Percentiles rank a stretch among this genome's conserved stretches.
phyloP scores from a whole-genome alignment of 2,113 vertebrate species.

The Anoplopoma fimbria region DNA sequence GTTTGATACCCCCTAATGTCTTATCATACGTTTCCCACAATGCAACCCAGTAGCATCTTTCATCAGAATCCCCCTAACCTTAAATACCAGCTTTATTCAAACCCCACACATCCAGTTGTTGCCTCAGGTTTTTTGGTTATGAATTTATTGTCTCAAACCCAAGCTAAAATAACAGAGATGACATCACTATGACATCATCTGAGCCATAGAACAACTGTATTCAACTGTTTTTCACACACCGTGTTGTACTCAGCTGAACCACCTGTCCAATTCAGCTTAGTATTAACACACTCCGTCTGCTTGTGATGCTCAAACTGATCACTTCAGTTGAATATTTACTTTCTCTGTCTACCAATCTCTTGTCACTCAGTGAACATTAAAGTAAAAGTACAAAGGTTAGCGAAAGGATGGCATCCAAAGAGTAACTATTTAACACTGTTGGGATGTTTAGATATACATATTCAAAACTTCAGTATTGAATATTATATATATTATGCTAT shows the following conservation, averaged over 20 bases:
- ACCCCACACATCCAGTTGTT: background rate
- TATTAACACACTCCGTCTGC: background rate
- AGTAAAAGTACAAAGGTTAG: constrained; percentile 25
- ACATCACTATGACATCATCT: background rate
- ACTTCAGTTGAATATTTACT: constrained; percentile 30
- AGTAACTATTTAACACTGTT: background rate
- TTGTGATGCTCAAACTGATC: background rate
- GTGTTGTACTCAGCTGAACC: background rate
- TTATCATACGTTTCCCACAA: background rate
- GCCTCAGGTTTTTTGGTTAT: background rate
- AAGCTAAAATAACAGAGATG: background rate
- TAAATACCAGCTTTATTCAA: background rate
- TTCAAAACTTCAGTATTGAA: background rate
- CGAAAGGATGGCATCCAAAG: background rate
- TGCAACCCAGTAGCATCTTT: background rate
- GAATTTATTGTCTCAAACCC: background rate
- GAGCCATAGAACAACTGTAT: background rate
- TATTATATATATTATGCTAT: background rate
- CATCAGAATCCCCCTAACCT: background rate
- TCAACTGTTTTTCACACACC: background rate
- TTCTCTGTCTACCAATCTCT: background rate
- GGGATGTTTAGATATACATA: background rate
- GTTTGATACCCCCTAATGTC: background rate
- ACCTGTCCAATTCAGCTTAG: background rate
- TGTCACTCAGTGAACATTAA: constrained; percentile 7